Base-by-base conservation (phyloP, 2,888 invertebrate genomes). In the Diarsia brunnea region DNA sequence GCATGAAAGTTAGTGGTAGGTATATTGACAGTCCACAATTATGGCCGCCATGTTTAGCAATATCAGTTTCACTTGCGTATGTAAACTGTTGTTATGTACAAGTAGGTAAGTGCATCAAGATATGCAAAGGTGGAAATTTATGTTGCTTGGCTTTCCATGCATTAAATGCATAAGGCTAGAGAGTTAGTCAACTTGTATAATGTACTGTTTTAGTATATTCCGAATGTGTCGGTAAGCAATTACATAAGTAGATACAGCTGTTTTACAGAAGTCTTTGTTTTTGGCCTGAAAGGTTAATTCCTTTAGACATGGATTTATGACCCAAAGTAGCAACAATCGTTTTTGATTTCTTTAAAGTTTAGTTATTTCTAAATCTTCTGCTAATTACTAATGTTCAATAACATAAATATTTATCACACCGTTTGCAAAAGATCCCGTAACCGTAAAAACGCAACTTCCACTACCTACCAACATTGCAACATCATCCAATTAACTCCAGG, bases 151-250 rank as follows among this genome's bases (percentile, higher is more conserved):
- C 63, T 75, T 72, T 84, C 71, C 71, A 55, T 69, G 65, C 16
- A 49, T 69, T 53, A 49, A 55, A 24, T 51, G 49, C 71, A 75
- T 82, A 67, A 84, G 8, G 72, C 61, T 84, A 64, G 84, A 82
- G 72, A 80, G 75, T 84, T 69, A 61, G 43, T 64, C n/a, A 64
- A 70, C 12, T 12, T 55, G 64, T 8, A 19, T 27, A n/a, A n/a
- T n/a, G n/a, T n/a, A n/a, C n/a, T 64, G 69, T 71, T 45, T 67
- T 27, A 47, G 14, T 12, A n/a, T 69, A 79, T 60, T 73, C 24
- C 2, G 11, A 69, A 78, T 51, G 27, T n/a, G 14, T 49, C 3
- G 27, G 55, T 21, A n/a, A 43, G 45, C 14, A 45, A 21, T 61
- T 31, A 51, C 8, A 0, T 21, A 43, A 1, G 4, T 21, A 21